Conservation (phyloP, 2,797 vertebrate species). For the Enteromius thamalakanensis region DNA sequence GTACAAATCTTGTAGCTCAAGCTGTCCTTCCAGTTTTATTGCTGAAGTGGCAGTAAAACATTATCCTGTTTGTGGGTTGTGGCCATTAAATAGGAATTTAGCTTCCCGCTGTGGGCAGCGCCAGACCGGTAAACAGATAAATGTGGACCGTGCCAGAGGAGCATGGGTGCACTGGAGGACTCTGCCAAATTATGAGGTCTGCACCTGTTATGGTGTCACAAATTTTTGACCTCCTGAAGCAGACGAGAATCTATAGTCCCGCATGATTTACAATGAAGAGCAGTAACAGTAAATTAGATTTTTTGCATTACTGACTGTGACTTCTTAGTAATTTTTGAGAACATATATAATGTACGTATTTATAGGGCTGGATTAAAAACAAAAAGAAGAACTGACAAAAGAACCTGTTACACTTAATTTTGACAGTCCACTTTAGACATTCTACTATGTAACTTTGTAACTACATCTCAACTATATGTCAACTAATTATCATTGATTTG, state of each 20-base stretch:
- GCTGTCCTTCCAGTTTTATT: slow-evolving; percentile 22
- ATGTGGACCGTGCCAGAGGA: neutral
- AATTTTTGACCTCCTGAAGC: neutral
- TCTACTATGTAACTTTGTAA: too few relatives aligned
- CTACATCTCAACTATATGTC: too few relatives aligned
- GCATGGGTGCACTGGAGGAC: neutral
- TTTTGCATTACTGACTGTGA: neutral
- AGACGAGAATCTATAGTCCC: neutral
- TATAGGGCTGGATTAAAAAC: too few relatives aligned
- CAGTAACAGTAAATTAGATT: neutral
- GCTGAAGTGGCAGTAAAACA: slow-evolving; percentile 26
- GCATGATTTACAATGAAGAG: neutral
- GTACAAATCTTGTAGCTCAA: slow-evolving; percentile 31
- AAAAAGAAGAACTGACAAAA: too few relatives aligned
- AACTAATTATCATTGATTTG: too few relatives aligned
- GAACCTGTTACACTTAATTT: too few relatives aligned
- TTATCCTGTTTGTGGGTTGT: slow-evolving; percentile 18
- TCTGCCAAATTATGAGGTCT: neutral
- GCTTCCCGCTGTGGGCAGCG: slow-evolving; percentile 27
- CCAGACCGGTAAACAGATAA: slow-evolving; percentile 32
- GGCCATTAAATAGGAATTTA: slow-evolving; percentile 56
- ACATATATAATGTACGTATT: neutral
- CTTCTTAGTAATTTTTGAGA: neutral
- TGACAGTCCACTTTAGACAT: too few relatives aligned
- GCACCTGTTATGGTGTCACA: slow-evolving; percentile 49